Evolutionary conservation across 92 coral and sea anemone species (phyloP).

Genomic region (Montipora capitata): DNA sequence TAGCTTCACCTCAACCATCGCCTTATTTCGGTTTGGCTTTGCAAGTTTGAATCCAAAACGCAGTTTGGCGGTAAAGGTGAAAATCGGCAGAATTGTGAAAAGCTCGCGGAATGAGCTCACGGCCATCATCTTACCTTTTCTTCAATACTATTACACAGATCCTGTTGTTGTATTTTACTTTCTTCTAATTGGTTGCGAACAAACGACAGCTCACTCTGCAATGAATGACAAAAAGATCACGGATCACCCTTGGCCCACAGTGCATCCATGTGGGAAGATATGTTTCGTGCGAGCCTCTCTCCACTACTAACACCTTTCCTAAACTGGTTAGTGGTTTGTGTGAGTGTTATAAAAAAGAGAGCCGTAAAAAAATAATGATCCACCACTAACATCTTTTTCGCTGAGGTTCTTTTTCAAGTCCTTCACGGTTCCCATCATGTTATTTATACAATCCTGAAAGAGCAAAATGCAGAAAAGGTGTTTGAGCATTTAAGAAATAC

Average conservation of each 20-base stretch:
- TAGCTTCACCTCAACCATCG: too few species aligned
- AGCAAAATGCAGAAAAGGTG: too few species aligned
- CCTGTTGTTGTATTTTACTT: slow-evolving; percentile 82
- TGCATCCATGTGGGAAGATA: too few species aligned
- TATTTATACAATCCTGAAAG: slow-evolving; percentile 88
- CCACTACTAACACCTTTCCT: too few species aligned
- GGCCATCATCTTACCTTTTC: slow-evolving; percentile 72
- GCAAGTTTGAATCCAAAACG: too few species aligned
- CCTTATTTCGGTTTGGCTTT: too few species aligned
- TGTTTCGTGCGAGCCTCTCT: too few species aligned
- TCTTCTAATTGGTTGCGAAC: slow-evolving; percentile 87
- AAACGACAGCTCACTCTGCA: slow-evolving; percentile 81
- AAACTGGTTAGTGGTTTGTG: too few species aligned
- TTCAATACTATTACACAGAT: slow-evolving; percentile 77
- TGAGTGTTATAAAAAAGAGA: too few species aligned
- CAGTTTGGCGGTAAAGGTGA: neutral
- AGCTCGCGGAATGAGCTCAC: neutral
- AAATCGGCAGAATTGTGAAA: neutral
- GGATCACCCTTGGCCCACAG: too few species aligned
- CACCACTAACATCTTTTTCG: slow-evolving; percentile 91
- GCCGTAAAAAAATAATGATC: neutral
- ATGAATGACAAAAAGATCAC: neutral
- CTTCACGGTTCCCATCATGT: slow-evolving; percentile 91
- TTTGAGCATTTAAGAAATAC: too few species aligned
- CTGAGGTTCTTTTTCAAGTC: slow-evolving; percentile 85